Percentiles rank a stretch among this genome's conserved stretches.
Evolutionary conservation across 2,113 vertebrate genomes (phyloP).

Genomic region (Ifrita kowaldi): DNA sequence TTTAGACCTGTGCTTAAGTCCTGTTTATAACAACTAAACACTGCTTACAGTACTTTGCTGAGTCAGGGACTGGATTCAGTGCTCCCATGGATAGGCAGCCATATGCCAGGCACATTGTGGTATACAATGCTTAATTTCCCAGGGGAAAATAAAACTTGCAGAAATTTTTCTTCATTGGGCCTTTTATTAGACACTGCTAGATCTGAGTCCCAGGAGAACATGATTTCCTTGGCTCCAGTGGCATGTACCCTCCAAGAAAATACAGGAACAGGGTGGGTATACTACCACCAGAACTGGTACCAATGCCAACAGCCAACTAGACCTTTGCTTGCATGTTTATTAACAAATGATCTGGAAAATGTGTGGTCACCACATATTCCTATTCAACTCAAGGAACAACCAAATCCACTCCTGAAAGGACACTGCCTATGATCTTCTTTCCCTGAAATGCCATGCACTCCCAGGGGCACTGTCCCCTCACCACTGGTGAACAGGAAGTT

Average conservation of each 20-base stretch:
- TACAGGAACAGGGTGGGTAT: background rate
- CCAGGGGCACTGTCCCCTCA: background rate
- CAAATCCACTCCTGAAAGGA: background rate
- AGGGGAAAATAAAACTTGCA: background rate
- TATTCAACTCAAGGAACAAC: background rate
- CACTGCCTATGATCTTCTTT: background rate
- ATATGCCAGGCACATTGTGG: background rate
- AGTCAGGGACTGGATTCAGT: background rate
- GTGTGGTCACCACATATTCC: background rate
- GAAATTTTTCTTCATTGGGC: background rate
- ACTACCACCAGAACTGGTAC: background rate
- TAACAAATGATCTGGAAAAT: background rate
- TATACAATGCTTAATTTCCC: conserved; percentile 44
- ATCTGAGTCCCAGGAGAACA: background rate
- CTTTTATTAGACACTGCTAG: conserved; percentile 21
- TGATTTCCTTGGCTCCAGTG: background rate
- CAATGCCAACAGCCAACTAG: background rate
- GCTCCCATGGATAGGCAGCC: background rate
- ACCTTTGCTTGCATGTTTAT: background rate
- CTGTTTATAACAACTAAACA: background rate
- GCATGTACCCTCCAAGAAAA: background rate
- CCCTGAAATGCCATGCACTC: background rate
- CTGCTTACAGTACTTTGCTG: background rate
- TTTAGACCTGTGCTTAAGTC: background rate
- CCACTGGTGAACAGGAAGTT: background rate